phyloP scores from a whole-genome alignment of 2,888 invertebrate species.

The Nomada hirtipes region DNA sequence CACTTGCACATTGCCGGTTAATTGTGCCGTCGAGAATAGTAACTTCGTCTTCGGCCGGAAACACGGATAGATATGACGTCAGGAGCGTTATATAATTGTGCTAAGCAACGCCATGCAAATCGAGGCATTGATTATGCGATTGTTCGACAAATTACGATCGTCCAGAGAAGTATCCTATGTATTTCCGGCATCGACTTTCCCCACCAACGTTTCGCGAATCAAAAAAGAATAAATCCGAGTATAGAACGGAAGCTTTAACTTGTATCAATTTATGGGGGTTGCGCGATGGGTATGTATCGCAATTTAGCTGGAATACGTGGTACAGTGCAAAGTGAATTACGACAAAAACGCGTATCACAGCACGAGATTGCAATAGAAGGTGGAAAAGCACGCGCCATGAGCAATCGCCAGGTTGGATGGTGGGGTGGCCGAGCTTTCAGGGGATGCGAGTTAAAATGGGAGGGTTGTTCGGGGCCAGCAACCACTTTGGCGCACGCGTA shows the following conservation, averaged over 20 bases:
- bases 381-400: constrained; percentile 61
- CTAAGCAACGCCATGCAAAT: constrained; percentile 19
- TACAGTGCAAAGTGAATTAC: constrained; percentile 21
- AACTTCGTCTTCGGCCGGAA: constrained; percentile 62
- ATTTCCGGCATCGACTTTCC: no score
- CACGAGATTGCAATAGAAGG: constrained; percentile 53
- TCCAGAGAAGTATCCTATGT: constrained; percentile 1
- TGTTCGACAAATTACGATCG: constrained; percentile 46
- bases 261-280: background rate
- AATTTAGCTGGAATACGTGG: background rate
- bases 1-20: constrained; percentile 67
- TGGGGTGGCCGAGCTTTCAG: constrained; percentile 57
- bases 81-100: constrained; percentile 48
- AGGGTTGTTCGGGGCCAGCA: constrained; percentile 70
- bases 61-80: constrained; percentile 59
- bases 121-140: constrained; percentile 39
- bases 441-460: constrained; percentile 71
- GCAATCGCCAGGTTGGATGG: constrained; percentile 51
- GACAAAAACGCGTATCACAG: constrained; percentile 47
- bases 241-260: background rate
- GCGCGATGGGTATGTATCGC: background rate
- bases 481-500: constrained; percentile 82
- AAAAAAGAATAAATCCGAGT: background rate
- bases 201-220: no score
- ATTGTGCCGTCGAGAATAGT: constrained; percentile 64